Evolutionary conservation across 2,113 vertebrate genomes (phyloP), one percentile per base, ranked within the genome.

Genomic region (Corvus moneduloides): DNA sequence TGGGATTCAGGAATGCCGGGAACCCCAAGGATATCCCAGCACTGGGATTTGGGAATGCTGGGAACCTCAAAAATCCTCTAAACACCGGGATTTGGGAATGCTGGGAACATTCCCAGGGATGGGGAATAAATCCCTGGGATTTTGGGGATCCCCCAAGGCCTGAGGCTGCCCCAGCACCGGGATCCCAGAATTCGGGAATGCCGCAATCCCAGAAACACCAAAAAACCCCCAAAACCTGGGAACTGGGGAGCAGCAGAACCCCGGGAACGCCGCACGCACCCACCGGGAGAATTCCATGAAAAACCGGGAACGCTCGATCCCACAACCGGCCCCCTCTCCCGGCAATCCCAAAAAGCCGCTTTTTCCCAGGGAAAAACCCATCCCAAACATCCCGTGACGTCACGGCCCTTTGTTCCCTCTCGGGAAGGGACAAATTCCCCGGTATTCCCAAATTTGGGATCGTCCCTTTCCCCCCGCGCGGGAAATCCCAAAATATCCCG

Each of bases 131-230:
- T 19, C 39, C 55, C 11, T 5, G 39, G 48, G 26, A 30, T 26
- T 23, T 3, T 0, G 3, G 41, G 41, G 12, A 17, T 30, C 2
- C 19, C 30, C 5, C 23, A 33, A 28, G 8, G 3, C 9, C 46
- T 7, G 23, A 32, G 46, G 33, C 13, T 46, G n/a, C 6, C 19
- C 3, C 9, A 52, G 17, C 23, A 3, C 26, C 3, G 9, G 44
- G 10, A n/a, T 11, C 4, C 11, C 11, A 3, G 48, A 20, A 63
- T 58, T 35, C 4, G 4, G 72, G 62, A 67, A 85, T 15, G 21
- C 10, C 12, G 1, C 22, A 17, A 46, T 30, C 24, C 51, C 26
- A 4, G 20, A 10, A 37, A 23, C 18, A 5, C 9, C 16, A 13
- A 28, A 46, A 13, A 7, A 10, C 2, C 7, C 19, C 24, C 41